phyloP scores from a whole-genome alignment of 2,113 vertebrate genomes.

The Polypterus senegalus region DNA sequence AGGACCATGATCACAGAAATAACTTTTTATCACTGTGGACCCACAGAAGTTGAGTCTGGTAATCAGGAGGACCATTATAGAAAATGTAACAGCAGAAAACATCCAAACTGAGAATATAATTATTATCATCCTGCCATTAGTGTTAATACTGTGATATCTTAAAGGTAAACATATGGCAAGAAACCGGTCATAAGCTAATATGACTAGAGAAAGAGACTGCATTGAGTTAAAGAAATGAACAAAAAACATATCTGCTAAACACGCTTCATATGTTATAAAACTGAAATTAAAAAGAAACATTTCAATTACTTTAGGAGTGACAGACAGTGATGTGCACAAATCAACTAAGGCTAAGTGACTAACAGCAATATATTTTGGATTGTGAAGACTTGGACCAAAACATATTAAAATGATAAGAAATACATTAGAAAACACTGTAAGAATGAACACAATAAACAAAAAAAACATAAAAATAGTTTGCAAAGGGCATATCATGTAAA shows the following conservation, averaged over 20 bases:
- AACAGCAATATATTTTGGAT: constrained; percentile 37
- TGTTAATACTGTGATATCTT: constrained; percentile 28
- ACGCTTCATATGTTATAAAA: constrained; percentile 25
- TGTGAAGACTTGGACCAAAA: constrained; percentile 27
- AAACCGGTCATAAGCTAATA: constrained; percentile 38
- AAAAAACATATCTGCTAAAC: constrained; percentile 41
- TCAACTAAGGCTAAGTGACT: constrained; percentile 36
- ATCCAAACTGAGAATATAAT: constrained; percentile 23
- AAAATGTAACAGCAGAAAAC: rapidly evolving
- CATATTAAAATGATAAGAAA: constrained; percentile 27
- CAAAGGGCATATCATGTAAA: constrained; percentile 22
- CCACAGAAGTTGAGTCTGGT: constrained; percentile 38
- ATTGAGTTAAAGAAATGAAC: constrained; percentile 15
- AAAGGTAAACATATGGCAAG: constrained; percentile 40
- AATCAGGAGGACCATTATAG: constrained; percentile 10
- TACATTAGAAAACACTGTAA: constrained; percentile 28
- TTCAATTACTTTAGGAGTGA: constrained; percentile 34
- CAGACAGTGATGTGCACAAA: constrained; percentile 33
- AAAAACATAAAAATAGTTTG: constrained; percentile 32
- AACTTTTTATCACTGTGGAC: constrained; percentile 28
- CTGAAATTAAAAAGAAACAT: constrained; percentile 31
- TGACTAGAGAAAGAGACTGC: constrained; percentile 34
- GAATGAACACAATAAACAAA: constrained; percentile 27
- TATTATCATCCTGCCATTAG: constrained; percentile 11
- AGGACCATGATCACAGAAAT: constrained; percentile 39